phyloP scores from a whole-genome alignment of 2,113 vertebrate species.

The Lophotis ruficrista region DNA sequence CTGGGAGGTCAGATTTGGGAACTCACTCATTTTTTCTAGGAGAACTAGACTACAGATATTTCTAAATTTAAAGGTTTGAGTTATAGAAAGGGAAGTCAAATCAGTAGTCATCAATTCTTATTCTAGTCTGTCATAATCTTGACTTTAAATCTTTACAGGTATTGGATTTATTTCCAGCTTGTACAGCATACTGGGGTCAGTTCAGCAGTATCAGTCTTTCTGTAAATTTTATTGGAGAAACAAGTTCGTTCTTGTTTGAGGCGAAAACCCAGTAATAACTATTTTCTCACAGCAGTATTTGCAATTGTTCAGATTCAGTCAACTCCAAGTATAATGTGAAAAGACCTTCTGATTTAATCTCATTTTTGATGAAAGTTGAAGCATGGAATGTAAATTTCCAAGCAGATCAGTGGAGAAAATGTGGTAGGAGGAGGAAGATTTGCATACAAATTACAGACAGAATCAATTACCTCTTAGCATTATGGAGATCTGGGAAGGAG shows the following conservation, averaged over 20 bases:
- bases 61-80: background rate
- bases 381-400: constrained; percentile 11
- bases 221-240: background rate
- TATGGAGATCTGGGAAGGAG: constrained; percentile 20
- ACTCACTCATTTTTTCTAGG: background rate
- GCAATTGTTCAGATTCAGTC: constrained; percentile 8
- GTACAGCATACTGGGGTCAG: background rate
- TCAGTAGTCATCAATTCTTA: background rate
- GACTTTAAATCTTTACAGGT: background rate
- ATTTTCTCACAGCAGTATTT: background rate
- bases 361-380: constrained; percentile 25
- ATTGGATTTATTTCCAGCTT: background rate
- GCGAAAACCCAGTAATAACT: background rate
- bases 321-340: constrained; percentile 11
- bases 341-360: constrained; percentile 46
- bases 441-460: constrained; percentile 43
- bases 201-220: background rate
- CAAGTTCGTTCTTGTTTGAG: constrained; percentile 3
- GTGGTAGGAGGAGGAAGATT: constrained; percentile 10
- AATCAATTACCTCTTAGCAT: constrained; percentile 41
- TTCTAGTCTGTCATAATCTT: background rate
- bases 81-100: background rate
- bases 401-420: background rate
- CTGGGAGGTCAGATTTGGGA: background rate
- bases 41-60: background rate